Evolutionary conservation across 2,797 vertebrate species (phyloP), one percentile per base, ranked within the genome.

Genomic region (Cirrhinus molitorella): DNA sequence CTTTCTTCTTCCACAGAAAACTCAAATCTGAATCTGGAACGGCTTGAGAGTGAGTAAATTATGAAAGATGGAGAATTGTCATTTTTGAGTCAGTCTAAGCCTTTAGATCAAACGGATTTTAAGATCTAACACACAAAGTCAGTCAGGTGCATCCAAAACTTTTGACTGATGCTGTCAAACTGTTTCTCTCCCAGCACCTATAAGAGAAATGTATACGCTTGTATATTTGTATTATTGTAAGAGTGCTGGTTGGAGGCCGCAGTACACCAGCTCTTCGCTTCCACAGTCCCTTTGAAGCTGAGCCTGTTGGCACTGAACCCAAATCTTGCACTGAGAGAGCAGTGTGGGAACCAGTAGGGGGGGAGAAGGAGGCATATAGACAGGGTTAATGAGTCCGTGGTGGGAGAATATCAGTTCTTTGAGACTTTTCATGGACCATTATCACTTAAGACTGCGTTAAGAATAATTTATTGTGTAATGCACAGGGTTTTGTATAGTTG

Each of bases 261-360:
- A 51, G 31, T 72, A 68, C 37, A 77, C 55, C 19, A 79, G 37
- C 61, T 82, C 68, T 86, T 72, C 37, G 0, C 53, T 53, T 71
- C 55, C 31, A 53, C 25, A 25, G 47, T 59, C 68, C 34, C 78
- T 78, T 86, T 85, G 68, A 84, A 70, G 81, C 68, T 25, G 61
- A 73, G 79, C 73, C 80, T 81, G 47, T 73, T 85, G 86, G 86
- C 80, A 72, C 80, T 79, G 21, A 28, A 59, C 49, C 71, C 83
- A 47, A 76, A 73, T 65, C 65, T 71, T 73, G 19, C 77, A 51
- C 86, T 70, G 21, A 9, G 77, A 83, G 87, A 83, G 51, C 66
- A 31, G 84, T 84, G 84, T 88, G 84, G 87, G 87, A 88, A 88
- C 78, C 11, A 19, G 45, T 81, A 7, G 79, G 23, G 25, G 73